Percentiles rank a stretch among this genome's conserved stretches.
Evolutionary conservation across 2,888 invertebrate genomes (phyloP).

Genomic region (Tupiocoris notatus): DNA sequence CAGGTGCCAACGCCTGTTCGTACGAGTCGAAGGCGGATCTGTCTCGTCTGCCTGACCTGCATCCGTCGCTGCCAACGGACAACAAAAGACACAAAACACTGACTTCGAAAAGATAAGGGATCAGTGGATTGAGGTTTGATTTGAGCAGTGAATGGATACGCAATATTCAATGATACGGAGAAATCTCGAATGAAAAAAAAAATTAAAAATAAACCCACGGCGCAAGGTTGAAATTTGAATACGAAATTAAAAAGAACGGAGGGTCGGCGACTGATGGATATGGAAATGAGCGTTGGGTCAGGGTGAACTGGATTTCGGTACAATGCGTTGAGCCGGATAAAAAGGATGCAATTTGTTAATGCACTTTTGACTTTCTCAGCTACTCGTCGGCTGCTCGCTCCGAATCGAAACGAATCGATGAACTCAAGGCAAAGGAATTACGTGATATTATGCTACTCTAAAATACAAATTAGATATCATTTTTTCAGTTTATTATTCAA

Average conservation of each 20-base stretch:
- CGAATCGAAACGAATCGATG: too few relatives aligned
- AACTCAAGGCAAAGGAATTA: too few relatives aligned
- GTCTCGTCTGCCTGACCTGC: slow-evolving; percentile 9
- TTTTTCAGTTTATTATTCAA: too few relatives aligned
- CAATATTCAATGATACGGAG: slow-evolving; percentile 3
- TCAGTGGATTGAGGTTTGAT: neutral
- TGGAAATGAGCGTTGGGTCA: slow-evolving; percentile 12
- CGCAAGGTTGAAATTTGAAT: slow-evolving; percentile 18
- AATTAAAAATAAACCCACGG: slow-evolving; percentile 6
- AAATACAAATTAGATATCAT: too few relatives aligned
- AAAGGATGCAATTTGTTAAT: neutral
- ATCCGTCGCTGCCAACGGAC: slow-evolving; percentile 12
- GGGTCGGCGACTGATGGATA: neutral
- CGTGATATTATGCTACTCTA: too few relatives aligned
- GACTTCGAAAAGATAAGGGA: slow-evolving; percentile 18
- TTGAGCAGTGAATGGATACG: slow-evolving; percentile 4
- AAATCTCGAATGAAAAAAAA: neutral
- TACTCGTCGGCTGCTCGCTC: too few relatives aligned
- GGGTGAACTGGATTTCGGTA: slow-evolving; percentile 3
- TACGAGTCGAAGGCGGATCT: neutral
- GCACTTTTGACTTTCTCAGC: too few relatives aligned
- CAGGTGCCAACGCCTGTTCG: slow-evolving; percentile 23
- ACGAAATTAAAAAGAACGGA: slow-evolving; percentile 2
- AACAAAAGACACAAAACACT: neutral
- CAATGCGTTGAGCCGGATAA: neutral